Evolutionary conservation across 2,888 invertebrate species (phyloP).

Genomic region (Idaea aversata): DNA sequence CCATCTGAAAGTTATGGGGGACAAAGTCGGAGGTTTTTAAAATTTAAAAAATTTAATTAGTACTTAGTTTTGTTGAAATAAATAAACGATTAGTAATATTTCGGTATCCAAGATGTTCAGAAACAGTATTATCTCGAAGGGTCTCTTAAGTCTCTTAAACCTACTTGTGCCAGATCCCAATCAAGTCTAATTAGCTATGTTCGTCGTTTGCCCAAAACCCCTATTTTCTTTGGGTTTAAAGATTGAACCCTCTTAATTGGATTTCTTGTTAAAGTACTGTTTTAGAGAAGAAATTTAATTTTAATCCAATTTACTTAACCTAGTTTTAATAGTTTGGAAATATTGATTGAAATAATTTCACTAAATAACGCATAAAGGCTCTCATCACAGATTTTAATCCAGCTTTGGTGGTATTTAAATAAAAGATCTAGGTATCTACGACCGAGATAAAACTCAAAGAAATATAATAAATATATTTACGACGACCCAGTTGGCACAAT

Average conservation of each 20-base stretch:
- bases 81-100: neutral
- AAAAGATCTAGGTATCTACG: too few relatives aligned
- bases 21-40: too few relatives aligned
- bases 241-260: neutral
- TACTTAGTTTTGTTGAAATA: too few relatives aligned
- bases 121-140: neutral
- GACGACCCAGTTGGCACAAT: too few relatives aligned
- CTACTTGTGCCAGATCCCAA: neutral
- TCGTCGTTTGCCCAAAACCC: neutral
- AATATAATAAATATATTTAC: too few relatives aligned
- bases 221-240: neutral
- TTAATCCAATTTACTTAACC: neutral
- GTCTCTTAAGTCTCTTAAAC: neutral
- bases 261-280: neutral
- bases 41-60: too few relatives aligned
- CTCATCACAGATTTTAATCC: too few relatives aligned
- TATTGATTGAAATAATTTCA: too few relatives aligned
- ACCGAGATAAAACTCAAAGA: too few relatives aligned
- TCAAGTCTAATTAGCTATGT: neutral
- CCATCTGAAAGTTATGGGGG: too few relatives aligned
- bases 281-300: neutral
- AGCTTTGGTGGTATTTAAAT: too few relatives aligned
- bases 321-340: neutral
- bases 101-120: neutral
- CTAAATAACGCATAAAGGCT: too few relatives aligned